Percentiles rank a stretch among this genome's conserved stretches.
These are phyloP conservation scores for Papilio elwesi DNA, from an alignment of 2,888 invertebrate genomes.

Conservation along the genomic window DNA sequence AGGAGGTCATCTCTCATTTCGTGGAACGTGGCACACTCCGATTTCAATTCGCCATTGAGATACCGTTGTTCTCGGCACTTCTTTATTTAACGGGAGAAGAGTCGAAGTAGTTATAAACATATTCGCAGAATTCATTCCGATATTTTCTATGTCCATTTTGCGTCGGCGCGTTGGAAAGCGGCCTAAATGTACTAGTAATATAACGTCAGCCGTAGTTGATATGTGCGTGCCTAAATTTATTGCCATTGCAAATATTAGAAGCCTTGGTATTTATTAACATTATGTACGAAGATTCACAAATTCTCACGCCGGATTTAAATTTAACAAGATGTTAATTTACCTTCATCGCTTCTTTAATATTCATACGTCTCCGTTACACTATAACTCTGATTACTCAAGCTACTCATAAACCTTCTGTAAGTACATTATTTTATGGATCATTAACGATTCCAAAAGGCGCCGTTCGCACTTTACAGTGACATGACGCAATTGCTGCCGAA, in stretches of 20 bases:
- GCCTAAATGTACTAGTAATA: constrained; percentile 31
- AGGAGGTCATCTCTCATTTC: constrained; percentile 59
- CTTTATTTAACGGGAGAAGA: constrained; percentile 57
- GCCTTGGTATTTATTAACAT: background rate
- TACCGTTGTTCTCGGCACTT: constrained; percentile 68
- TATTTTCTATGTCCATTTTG: constrained; percentile 47
- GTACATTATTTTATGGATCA: background rate
- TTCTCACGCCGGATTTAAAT: too few relatives aligned
- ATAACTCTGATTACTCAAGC: too few relatives aligned
- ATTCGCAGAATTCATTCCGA: constrained; percentile 60
- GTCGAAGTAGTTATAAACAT: constrained; percentile 54
- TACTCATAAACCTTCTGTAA: background rate
- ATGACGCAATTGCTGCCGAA: constrained; percentile 14
- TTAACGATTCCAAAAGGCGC: background rate
- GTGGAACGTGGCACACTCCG: constrained; percentile 60
- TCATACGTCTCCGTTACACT: too few relatives aligned
- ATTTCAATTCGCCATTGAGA: constrained; percentile 64
- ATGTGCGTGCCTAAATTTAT: background rate
- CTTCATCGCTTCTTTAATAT: too few relatives aligned
- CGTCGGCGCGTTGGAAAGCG: constrained; percentile 32
- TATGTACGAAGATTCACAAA: too few relatives aligned
- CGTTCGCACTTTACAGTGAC: background rate
- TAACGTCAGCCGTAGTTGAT: constrained; percentile 3
- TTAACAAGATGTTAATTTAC: too few relatives aligned
- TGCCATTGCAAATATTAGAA: background rate